Conservation (phyloP, 2,113 vertebrate species). For the Rhinichthys klamathensis region DNA sequence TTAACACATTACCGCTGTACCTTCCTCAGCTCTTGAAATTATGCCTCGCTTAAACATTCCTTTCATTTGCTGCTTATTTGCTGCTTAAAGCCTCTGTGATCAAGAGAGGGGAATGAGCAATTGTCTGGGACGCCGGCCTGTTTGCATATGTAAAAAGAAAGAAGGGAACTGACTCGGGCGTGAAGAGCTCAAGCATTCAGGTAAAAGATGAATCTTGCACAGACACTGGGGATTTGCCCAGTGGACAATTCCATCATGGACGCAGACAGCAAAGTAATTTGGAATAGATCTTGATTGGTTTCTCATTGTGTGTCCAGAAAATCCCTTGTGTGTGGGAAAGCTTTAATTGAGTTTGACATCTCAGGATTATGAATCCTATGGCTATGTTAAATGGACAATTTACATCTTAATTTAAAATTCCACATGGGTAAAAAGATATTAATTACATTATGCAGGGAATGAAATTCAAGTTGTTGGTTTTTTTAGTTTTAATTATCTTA, state of each 20-base stretch:
- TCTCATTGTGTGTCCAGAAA: constrained; percentile 73
- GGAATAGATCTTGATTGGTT: constrained; percentile 76
- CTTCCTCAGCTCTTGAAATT: constrained; percentile 35
- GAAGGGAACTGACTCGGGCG: constrained; percentile 21
- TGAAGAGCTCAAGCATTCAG: constrained; percentile 37
- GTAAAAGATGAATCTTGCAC: constrained; percentile 52
- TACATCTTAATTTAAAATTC: constrained; percentile 84
- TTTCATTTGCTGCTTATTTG: constrained; percentile 50
- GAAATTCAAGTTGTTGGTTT: constrained; percentile 69
- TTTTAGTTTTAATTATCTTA: constrained; percentile 66
- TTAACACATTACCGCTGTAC: constrained; percentile 43
- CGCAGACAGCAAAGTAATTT: constrained; percentile 54
- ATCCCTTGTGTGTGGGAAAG: constrained; percentile 66
- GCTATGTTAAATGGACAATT: constrained; percentile 82
- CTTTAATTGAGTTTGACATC: constrained; percentile 83
- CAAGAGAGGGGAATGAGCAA: constrained; percentile 38
- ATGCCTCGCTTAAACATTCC: constrained; percentile 40
- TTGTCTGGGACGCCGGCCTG: constrained; percentile 16
- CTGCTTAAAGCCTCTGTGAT: constrained; percentile 46
- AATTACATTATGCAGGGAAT: constrained; percentile 78
- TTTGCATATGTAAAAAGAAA: constrained; percentile 56
- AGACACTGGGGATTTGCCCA: constrained; percentile 49
- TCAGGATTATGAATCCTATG: constrained; percentile 78
- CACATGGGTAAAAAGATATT: constrained; percentile 81
- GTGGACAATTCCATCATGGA: constrained; percentile 53